Evolutionary conservation across 2,888 invertebrate genomes (phyloP), one percentile per base, ranked within the genome.

Genomic region (Drosophila crucigera): DNA sequence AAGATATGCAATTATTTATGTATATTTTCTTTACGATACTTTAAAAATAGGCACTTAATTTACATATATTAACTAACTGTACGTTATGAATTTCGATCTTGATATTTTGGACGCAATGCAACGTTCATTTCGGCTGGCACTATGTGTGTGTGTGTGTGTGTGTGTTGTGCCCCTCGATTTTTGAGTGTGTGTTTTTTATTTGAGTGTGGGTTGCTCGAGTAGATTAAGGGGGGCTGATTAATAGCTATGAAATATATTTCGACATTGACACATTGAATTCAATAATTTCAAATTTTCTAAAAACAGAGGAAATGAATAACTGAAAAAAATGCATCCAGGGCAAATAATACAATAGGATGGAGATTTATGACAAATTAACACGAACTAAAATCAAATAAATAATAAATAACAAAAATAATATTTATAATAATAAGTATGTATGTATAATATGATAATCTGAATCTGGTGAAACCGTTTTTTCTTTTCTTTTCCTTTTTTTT

Each of bases 221-320:
- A 68, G 64, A 70, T 73, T 71, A 67, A 65, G 65, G 72, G 25
- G 14, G n/a, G 62, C 35, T 78, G 63, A 79, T 80, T 90, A 82
- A 82, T 67, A 78, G 72, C 73, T 85, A 83, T 76, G 72, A 83
- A 80, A 73, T 83, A 90, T 73, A 84, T 89, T 90, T 89, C 82
- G 88, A 87, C 66, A 91, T 91, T 91, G 87, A 91, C 91, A 87
- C 87, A 88, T 82, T 78, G 91, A 87, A 87, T 91, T 91, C 90
- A 84, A 87, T 77, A 73, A 79, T 79, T 86, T 86, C 58, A 74
- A 73, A 68, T 71, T 79, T 79, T 72, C 74, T 54, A 73, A 82
- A 68, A 77, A 47, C 22, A 47, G 30, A 67, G 60, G 50, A 64
- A 59, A 43, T n/a, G 47, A 70, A 22, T 73, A 60, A 71, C 67